Percentiles rank a stretch among this genome's conserved stretches.
Conservation (phyloP, 2,797 vertebrate genomes). For the Xenops minutus region DNA sequence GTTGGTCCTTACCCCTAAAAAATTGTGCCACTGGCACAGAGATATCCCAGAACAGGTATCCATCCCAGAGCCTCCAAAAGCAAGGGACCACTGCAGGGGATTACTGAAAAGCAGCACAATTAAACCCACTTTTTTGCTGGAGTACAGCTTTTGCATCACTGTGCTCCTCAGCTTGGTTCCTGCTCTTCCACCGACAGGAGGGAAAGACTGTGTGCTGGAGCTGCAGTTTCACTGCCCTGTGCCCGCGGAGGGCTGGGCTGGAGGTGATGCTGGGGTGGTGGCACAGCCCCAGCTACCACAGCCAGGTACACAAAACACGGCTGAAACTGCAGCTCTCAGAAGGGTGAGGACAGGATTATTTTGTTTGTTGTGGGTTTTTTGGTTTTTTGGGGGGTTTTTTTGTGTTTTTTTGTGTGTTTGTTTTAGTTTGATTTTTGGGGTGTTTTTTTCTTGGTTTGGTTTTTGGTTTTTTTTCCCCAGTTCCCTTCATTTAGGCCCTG, state of each 20-base stretch:
- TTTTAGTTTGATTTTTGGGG: rapidly evolving
- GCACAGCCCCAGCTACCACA: background rate
- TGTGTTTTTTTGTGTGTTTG: too few species aligned
- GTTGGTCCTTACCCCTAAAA: background rate
- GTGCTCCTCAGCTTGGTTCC: background rate
- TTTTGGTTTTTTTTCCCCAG: too few species aligned
- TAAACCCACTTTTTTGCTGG: background rate
- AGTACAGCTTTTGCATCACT: background rate
- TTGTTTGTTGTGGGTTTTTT: too few species aligned
- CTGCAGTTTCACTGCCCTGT: background rate
- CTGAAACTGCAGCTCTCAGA: background rate
- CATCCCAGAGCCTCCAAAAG: background rate
- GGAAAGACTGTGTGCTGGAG: background rate
- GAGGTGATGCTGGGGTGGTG: background rate
- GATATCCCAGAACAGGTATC: background rate
- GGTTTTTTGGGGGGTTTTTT: too few species aligned
- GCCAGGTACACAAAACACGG: rapidly evolving
- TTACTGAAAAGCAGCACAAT: background rate
- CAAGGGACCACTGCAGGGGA: background rate
- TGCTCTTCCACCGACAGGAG: background rate
- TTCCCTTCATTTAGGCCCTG: background rate
- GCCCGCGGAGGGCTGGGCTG: background rate
- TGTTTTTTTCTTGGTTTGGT: background rate
- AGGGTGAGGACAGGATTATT: background rate
- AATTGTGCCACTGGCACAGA: background rate